Evolutionary conservation across 2,888 invertebrate genomes (phyloP), one percentile per base, ranked within the genome.

Genomic region (Vandiemenella viatica): DNA sequence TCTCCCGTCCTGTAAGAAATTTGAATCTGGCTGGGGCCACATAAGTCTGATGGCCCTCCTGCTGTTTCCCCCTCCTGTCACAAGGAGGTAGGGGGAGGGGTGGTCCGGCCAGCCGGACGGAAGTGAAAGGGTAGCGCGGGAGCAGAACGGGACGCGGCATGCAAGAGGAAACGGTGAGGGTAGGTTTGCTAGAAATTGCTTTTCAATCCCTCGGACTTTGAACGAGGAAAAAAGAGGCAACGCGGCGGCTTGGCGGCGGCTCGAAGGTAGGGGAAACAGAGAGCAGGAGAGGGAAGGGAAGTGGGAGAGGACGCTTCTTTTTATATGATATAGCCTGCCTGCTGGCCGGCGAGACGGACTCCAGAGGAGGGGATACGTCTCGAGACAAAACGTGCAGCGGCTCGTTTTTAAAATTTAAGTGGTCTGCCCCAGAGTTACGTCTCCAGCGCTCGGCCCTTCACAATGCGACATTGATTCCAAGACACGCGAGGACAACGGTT

Each of bases 121-220:
- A 44, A 16, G 26, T n/a, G 44, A 44, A 45, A 20, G 38, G 21
- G 22, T 46, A 17, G 7, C 49, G 44, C 44, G 22, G 51, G 49
- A 51, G 46, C 26, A 47, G 40, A 46, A 46, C 46, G 38, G 50
- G 43, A 21, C 18, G 50, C 37, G 32, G 40, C 5, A 32, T 32
- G 23, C 32, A 46, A 48, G 48, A 46, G 50, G 50, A 21, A 21
- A 16, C 7, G 22, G 21, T 8, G 15, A 16, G 13, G 17, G 26
- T 18, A 18, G 41, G 47, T 42, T 47, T 42, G 26, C 41, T 32
- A 32, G 48, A 52, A 50, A 52, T 52, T 52, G 52, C 52, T 52
- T 52, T 52, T 49, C 52, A 52, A 52, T 52, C 52, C 50, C 47
- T 43, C 23, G 46, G 52, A 48, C 52, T 50, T 48, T 44, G 41